These are phyloP conservation scores for Lemur catta DNA, from an alignment of 2,797 vertebrate species.

Conservation along the genomic window DNA sequence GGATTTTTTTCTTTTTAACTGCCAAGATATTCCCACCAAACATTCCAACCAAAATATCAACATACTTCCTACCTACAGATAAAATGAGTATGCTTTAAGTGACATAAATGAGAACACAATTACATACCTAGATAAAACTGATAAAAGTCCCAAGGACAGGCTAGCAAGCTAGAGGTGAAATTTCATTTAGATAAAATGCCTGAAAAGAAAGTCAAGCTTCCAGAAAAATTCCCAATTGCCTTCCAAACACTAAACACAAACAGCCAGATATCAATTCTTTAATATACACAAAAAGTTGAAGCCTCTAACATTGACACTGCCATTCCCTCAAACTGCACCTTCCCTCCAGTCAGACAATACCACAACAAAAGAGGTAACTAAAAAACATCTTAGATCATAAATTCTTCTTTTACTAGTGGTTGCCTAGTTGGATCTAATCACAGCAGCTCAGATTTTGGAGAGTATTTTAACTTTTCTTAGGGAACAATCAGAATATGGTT, in stretches of 20 bases:
- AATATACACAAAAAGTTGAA: background rate
- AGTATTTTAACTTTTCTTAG: slow-evolving; percentile 17
- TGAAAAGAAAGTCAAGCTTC: background rate
- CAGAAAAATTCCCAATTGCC: background rate
- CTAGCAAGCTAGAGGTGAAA: background rate
- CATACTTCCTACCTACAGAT: background rate
- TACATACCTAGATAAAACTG: background rate
- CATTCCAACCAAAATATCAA: background rate
- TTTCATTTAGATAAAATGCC: slow-evolving; percentile 13
- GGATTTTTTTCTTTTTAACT: background rate
- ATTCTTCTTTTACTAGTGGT: background rate
- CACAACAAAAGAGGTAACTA: background rate
- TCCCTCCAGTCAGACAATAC: background rate
- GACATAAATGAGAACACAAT: background rate
- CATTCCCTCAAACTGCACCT: background rate
- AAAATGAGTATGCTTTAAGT: background rate
- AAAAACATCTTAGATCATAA: background rate
- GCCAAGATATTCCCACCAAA: background rate
- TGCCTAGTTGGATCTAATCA: background rate
- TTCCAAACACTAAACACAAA: background rate
- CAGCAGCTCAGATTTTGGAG: background rate
- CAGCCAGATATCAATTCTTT: background rate
- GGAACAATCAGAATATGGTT: background rate
- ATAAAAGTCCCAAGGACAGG: background rate
- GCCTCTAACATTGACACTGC: background rate